Evolutionary conservation across 2,888 invertebrate genomes (phyloP), one percentile per base, ranked within the genome.

Genomic region (Helicoverpa assulta): DNA sequence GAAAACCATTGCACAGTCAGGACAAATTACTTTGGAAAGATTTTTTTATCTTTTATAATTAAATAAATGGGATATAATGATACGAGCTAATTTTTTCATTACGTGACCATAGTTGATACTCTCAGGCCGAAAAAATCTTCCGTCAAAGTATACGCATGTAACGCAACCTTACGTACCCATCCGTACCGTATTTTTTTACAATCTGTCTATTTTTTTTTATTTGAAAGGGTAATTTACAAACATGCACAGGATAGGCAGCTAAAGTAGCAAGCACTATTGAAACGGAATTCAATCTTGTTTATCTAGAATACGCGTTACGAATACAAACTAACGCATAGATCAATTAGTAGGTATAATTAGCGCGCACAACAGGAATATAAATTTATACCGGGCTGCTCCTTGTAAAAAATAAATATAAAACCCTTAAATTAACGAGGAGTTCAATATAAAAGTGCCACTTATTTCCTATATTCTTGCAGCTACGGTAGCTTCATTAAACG

Each of bases 401-500:
- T 50, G 47, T 33, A 37, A 56, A 77, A 73, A 65, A 19, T 2
- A 21, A 59, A 8, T n/a, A 56, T 5, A 19, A 51, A 64, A 8
- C 26, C 43, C 14, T 19, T 40, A 58, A 33, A 56, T 19, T 50
- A 33, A 70, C 51, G 40, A 43, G 16, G 53, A n/a, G 26, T 59
- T 51, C n/a, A 50, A 51, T 65, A 58, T 58, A 67, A 74, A 76
- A 79, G 16, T 69, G 56, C 73, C 50, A 79, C 59, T 76, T 73
- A 85, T 86, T 88, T 84, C 83, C 83, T 79, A 82, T 84, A 84
- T 81, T 80, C 82, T 73, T 78, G 4, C 76, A 55, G 80, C 76
- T 81, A 77, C 83, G 78, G 84, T 80, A 84, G 90, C 89, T 91
- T 92, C 92, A 92, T 92, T 92, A 92, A 85, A 82, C 76, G 85